A percentile compares a stretch with the other conserved stretches of the same genome.
These are phyloP conservation scores for Ailuropoda melanoleuca DNA, from an alignment of 2,113 vertebrate species.

Conservation along the genomic window DNA sequence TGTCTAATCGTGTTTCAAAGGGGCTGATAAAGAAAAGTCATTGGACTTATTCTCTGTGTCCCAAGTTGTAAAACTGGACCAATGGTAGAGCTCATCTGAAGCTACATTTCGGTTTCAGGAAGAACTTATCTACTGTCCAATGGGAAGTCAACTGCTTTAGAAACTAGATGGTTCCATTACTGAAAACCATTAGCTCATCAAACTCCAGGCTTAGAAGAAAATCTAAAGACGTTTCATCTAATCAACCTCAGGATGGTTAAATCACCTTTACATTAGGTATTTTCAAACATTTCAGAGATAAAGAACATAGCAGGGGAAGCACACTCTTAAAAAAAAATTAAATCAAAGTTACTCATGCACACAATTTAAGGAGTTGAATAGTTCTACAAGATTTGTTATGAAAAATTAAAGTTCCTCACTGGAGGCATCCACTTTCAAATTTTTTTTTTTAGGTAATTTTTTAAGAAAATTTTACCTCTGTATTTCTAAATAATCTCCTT, in stretches of 20 bases:
- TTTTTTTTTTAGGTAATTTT: neutral
- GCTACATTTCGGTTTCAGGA: neutral
- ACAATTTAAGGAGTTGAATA: neutral
- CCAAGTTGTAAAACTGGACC: slow-evolving; percentile 1
- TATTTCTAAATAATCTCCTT: slow-evolving; percentile 18
- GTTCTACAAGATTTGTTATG: neutral
- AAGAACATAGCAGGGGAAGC: neutral
- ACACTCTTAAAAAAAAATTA: neutral
- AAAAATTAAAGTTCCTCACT: neutral
- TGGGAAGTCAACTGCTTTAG: neutral
- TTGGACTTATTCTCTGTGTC: neutral
- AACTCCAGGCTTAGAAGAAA: neutral
- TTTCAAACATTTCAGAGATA: neutral
- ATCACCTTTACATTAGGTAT: neutral
- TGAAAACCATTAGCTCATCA: slow-evolving; percentile 8
- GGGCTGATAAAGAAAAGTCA: neutral
- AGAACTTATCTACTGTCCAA: slow-evolving; percentile 6
- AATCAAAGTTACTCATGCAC: neutral
- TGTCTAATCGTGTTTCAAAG: neutral
- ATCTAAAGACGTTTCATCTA: neutral
- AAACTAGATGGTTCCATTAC: neutral
- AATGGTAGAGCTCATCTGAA: neutral
- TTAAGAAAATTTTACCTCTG: neutral
- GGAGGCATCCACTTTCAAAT: neutral
- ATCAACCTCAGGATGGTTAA: neutral